Conservation (phyloP, 1,140 invertebrate species). For the Drosophila navojoa region DNA sequence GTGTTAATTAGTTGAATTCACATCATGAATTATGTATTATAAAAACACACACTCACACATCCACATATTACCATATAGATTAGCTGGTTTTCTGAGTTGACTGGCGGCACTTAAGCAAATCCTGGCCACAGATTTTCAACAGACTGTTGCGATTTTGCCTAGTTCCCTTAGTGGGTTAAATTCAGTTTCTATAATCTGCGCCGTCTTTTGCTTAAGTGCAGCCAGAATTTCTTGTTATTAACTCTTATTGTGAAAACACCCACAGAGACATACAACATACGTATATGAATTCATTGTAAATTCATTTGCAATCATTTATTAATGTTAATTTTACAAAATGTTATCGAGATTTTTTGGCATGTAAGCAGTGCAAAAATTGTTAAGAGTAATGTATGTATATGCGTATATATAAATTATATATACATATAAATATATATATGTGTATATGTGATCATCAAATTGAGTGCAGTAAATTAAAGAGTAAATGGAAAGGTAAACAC, state of each 20-base stretch:
- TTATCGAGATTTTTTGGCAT: constrained; percentile 58
- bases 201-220: constrained; percentile 45
- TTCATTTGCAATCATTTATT: constrained; percentile 46
- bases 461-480: constrained; percentile 39
- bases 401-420: constrained; percentile 13
- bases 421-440: constrained; percentile 39
- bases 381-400: constrained; percentile 28
- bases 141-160: constrained; percentile 73
- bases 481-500: constrained; percentile 42
- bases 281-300: constrained; percentile 64
- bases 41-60: background rate
- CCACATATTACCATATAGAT: constrained; percentile 1
- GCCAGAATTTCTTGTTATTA: constrained; percentile 41
- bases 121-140: constrained; percentile 52
- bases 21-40: constrained; percentile 35
- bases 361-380: constrained; percentile 50
- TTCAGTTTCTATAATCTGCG: constrained; percentile 63
- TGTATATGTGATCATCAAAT: constrained; percentile 33
- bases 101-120: constrained; percentile 35
- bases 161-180: constrained; percentile 79
- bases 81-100: constrained; percentile 10
- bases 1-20: constrained; percentile 43
- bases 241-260: constrained; percentile 23
- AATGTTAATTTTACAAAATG: constrained; percentile 53
- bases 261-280: constrained; percentile 3